Evolutionary conservation across 1,140 invertebrate genomes (phyloP).

Genomic region (Helicorthomorpha holstii): DNA sequence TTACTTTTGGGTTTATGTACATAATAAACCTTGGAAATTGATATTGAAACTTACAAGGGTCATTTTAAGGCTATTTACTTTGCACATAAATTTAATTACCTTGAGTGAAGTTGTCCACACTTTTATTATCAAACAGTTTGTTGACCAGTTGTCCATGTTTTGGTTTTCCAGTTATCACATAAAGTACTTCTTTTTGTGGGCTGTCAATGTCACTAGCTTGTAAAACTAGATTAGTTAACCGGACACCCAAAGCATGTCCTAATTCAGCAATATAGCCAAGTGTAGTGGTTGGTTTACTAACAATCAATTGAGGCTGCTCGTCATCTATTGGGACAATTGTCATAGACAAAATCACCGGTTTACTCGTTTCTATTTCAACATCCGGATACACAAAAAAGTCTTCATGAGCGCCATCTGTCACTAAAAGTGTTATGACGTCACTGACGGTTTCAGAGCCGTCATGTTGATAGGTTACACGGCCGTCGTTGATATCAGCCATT

Average conservation of each 20-base stretch:
- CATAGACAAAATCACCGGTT: conserved; percentile 22
- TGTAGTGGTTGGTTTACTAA: conserved; percentile 20
- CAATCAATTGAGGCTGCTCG: conserved; percentile 19
- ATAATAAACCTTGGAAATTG: no score
- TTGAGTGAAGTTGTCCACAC: conserved; percentile 24
- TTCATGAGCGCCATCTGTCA: conserved; percentile 22
- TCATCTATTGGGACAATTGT: conserved; percentile 26
- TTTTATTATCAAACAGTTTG: conserved; percentile 14
- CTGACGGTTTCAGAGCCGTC: conserved; percentile 22
- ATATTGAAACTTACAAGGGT: no score
- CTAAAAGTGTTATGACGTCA: conserved; percentile 24
- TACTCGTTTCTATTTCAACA: conserved; percentile 15
- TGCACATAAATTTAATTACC: no score
- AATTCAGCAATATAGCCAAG: conserved; percentile 17
- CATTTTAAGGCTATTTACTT: no score
- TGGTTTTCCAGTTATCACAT: conserved; percentile 19
- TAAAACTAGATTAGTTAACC: conserved; percentile 18
- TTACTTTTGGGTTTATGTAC: no score
- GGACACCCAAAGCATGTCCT: conserved; percentile 17
- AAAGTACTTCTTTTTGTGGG: conserved; percentile 16
- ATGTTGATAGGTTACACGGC: conserved; percentile 26
- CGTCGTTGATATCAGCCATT: conserved; percentile 21
- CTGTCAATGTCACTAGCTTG: conserved; percentile 25
- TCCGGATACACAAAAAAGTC: conserved; percentile 26
- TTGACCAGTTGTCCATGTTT: conserved; percentile 23